Evolutionary conservation across 2,888 invertebrate genomes (phyloP).

Genomic region (Cryptus armator): DNA sequence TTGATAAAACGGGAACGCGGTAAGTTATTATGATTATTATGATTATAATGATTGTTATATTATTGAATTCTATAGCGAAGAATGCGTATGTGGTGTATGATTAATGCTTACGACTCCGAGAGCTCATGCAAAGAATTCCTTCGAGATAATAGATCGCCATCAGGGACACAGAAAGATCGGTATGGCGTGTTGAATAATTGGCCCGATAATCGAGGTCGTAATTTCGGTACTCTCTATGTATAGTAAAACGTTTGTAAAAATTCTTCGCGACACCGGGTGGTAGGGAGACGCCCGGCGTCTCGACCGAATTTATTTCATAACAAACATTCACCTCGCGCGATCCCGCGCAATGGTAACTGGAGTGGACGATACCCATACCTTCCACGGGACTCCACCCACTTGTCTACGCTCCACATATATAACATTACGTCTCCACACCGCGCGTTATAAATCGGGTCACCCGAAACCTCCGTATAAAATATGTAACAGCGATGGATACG

Average conservation of each 20-base stretch:
- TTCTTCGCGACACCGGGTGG: neutral
- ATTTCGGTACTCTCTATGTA: neutral
- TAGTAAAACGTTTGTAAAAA: neutral
- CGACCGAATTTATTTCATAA: conserved; percentile 69
- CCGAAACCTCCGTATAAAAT: conserved; percentile 41
- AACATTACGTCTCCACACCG: conserved; percentile 37
- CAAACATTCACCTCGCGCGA: conserved; percentile 72
- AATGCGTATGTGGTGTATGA: neutral
- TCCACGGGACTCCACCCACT: conserved; percentile 51
- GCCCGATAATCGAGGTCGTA: neutral
- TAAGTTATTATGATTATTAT: too few species aligned
- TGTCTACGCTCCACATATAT: conserved; percentile 26
- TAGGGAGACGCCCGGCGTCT: conserved; percentile 34
- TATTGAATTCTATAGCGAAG: neutral
- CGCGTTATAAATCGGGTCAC: conserved; percentile 41
- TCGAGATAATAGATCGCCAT: conserved; percentile 1
- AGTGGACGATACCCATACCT: conserved; percentile 41
- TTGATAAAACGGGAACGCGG: too few species aligned
- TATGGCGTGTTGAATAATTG: conserved; percentile 3
- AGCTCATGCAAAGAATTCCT: conserved; percentile 16
- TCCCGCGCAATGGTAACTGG: conserved; percentile 53
- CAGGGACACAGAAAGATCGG: neutral
- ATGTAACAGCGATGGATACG: conserved; percentile 57
- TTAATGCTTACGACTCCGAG: neutral
- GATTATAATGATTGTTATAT: neutral